Conservation (phyloP, 2,888 invertebrate species). For the Muschampia plurimacula region DNA sequence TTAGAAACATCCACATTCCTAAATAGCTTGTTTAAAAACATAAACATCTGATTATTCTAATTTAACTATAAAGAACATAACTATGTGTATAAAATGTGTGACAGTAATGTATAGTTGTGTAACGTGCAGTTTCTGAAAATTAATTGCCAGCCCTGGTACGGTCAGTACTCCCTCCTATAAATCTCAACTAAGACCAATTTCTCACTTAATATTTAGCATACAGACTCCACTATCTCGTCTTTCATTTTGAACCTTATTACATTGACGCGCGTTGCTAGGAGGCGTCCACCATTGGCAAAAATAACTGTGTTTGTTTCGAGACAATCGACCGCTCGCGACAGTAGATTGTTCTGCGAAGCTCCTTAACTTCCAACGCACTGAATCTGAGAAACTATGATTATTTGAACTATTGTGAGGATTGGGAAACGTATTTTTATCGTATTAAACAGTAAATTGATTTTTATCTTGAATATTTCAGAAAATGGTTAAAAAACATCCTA, state of each 20-base stretch:
- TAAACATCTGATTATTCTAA: background rate
- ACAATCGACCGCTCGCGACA: constrained; percentile 64
- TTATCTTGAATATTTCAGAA: no score
- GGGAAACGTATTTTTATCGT: background rate
- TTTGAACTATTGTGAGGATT: constrained; percentile 55
- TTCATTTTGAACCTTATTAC: constrained; percentile 57
- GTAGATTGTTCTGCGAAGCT: constrained; percentile 72
- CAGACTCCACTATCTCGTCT: constrained; percentile 43
- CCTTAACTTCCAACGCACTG: constrained; percentile 53
- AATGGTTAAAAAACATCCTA: background rate
- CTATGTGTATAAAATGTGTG: no score
- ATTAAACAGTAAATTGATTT: no score
- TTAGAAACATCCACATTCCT: background rate
- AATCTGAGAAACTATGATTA: constrained; percentile 69
- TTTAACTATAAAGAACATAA: no score
- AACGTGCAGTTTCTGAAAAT: background rate
- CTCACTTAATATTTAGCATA: constrained; percentile 68
- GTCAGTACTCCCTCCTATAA: constrained; percentile 64
- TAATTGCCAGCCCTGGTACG: constrained; percentile 27
- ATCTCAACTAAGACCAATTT: constrained; percentile 81
- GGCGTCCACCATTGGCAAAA: constrained; percentile 47
- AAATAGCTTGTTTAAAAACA: background rate
- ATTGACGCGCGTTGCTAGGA: constrained; percentile 24
- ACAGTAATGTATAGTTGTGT: background rate
- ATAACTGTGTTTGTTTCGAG: constrained; percentile 55